Evolutionary conservation across 2,888 invertebrate species (phyloP).

Genomic region (Campopleginae sp.): DNA sequence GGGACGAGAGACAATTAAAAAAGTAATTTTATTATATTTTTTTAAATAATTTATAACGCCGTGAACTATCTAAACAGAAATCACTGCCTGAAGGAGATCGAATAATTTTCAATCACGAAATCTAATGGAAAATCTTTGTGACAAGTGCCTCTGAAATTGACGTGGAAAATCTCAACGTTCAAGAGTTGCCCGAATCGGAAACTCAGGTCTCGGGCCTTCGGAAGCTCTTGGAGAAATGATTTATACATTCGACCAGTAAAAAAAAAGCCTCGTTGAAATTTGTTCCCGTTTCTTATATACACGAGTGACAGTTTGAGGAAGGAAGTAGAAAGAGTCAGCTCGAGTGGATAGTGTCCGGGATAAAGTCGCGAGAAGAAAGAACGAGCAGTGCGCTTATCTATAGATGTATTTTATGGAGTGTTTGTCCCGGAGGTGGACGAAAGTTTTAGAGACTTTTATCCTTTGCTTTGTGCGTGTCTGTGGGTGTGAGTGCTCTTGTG

Average conservation of each 20-base stretch:
- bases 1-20: not conserved
- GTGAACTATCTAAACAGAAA: not conserved
- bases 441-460: conserved; percentile 52
- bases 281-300: conserved; percentile 28
- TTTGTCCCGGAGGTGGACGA: conserved; percentile 10
- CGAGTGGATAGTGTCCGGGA: conserved; percentile 39
- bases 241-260: not conserved
- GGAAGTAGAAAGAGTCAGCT: conserved; percentile 32
- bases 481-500: not conserved
- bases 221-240: conserved; percentile 21
- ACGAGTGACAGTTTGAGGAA: conserved; percentile 53
- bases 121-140: not conserved
- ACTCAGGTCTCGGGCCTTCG: not conserved
- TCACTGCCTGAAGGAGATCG: not conserved
- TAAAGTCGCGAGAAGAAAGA: conserved; percentile 37
- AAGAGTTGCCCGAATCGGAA: not conserved
- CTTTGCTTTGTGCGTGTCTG: not conserved
- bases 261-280: conserved; percentile 33
- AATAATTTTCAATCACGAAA: not conserved
- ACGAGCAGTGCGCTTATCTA: conserved; percentile 33
- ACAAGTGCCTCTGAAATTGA: not conserved
- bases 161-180: not conserved
- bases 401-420: conserved; percentile 23
- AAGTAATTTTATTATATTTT: not conserved
- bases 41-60: not conserved